These are phyloP conservation scores for Helobdella robusta DNA, from an alignment of 2,888 invertebrate genomes.

Conservation along the genomic window DNA sequence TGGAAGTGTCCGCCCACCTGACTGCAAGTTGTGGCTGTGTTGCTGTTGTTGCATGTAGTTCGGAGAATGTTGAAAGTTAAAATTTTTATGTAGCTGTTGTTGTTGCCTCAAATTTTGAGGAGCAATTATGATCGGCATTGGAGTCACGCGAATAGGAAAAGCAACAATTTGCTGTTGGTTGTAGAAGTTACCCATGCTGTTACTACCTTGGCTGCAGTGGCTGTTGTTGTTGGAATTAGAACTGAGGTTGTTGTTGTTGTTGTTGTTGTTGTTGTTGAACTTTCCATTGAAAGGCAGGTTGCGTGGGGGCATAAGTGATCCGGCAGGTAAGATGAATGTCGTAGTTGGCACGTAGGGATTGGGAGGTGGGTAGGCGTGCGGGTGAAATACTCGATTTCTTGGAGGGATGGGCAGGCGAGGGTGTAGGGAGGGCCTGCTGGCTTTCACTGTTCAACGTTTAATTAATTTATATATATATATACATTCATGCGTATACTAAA, in stretches of 20 bases:
- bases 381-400: slow-evolving; percentile 18
- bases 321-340: slow-evolving; percentile 19
- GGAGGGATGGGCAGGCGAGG: slow-evolving; percentile 12
- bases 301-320: slow-evolving; percentile 3
- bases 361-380: not conserved
- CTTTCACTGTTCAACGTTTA: no score
- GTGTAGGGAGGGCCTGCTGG: not conserved
- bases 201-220: no score
- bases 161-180: slow-evolving; percentile 12
- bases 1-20: no score
- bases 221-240: slow-evolving; percentile 12
- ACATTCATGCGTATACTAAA: no score
- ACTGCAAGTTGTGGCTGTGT: not conserved
- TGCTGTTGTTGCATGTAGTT: not conserved
- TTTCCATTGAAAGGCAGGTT: not conserved
- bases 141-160: slow-evolving; percentile 15
- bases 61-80: not conserved
- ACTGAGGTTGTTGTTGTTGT: no score
- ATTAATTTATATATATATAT: no score
- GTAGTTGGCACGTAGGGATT: slow-evolving; percentile 9
- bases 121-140: slow-evolving; percentile 16
- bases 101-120: slow-evolving; percentile 5
- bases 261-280: slow-evolving; percentile 8
- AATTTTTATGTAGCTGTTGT: not conserved
- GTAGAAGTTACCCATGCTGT: no score